phyloP scores from a whole-genome alignment of 2,797 vertebrate species.

The Eulemur mongoz region DNA sequence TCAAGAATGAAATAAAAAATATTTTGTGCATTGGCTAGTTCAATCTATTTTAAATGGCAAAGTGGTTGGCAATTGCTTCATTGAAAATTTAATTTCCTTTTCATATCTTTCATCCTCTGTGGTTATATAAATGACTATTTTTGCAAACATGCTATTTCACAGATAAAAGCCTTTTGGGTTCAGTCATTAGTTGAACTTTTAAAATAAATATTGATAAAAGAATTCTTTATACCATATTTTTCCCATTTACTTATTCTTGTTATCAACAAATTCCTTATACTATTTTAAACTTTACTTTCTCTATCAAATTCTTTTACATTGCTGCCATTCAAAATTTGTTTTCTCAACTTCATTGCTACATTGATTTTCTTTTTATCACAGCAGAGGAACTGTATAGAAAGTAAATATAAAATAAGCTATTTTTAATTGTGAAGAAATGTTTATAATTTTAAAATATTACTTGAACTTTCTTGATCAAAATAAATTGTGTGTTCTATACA shows the following conservation, averaged over 20 bases:
- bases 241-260: background rate
- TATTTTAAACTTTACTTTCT: conserved; percentile 31
- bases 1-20: conserved; percentile 58
- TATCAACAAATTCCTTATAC: background rate
- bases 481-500: background rate
- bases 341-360: background rate
- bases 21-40: conserved; percentile 30
- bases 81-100: conserved; percentile 71
- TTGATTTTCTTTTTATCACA: background rate
- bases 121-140: conserved; percentile 32
- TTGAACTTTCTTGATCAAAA: conserved; percentile 25
- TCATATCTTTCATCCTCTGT: conserved; percentile 57
- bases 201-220: conserved; percentile 57
- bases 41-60: conserved; percentile 45
- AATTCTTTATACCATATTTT: conserved; percentile 12
- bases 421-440: background rate
- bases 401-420: background rate
- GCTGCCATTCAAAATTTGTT: conserved; percentile 37
- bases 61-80: conserved; percentile 43
- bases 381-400: background rate
- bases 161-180: conserved; percentile 46
- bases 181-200: conserved; percentile 43
- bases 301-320: background rate
- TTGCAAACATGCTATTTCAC: conserved; percentile 43
- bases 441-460: background rate